phyloP scores from a whole-genome alignment of 2,797 vertebrate species.

The Crenuchus spilurus region DNA sequence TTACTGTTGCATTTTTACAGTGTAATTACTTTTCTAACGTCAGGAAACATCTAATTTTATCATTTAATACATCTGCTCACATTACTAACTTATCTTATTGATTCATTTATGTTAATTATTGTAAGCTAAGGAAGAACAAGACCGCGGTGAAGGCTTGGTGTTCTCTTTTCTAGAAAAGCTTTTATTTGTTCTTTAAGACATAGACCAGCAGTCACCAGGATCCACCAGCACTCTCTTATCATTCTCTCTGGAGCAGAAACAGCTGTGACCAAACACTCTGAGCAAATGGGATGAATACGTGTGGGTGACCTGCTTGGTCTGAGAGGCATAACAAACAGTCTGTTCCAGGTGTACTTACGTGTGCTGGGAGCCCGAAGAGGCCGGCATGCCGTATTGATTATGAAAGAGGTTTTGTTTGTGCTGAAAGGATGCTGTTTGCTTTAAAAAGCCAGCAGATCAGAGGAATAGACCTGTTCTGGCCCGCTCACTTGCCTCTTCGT shows the following conservation, averaged over 20 bases:
- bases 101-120: no score
- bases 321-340: neutral
- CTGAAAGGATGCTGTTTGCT: neutral
- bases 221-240: neutral
- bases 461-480: neutral
- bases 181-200: neutral
- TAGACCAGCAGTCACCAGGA: neutral
- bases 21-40: no score
- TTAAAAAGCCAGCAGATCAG: neutral
- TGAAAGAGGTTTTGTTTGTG: neutral
- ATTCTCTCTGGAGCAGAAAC: neutral
- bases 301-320: neutral
- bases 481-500: no score
- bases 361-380: neutral
- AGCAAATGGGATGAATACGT: neutral
- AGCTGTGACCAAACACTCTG: neutral
- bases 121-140: no score
- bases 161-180: neutral
- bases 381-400: neutral
- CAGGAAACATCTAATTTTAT: no score
- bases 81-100: no score
- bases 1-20: no score
- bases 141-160: neutral
- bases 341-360: neutral
- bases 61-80: no score